Conservation (phyloP, 2,888 invertebrate species). For the Yponomeuta cagnagella region DNA sequence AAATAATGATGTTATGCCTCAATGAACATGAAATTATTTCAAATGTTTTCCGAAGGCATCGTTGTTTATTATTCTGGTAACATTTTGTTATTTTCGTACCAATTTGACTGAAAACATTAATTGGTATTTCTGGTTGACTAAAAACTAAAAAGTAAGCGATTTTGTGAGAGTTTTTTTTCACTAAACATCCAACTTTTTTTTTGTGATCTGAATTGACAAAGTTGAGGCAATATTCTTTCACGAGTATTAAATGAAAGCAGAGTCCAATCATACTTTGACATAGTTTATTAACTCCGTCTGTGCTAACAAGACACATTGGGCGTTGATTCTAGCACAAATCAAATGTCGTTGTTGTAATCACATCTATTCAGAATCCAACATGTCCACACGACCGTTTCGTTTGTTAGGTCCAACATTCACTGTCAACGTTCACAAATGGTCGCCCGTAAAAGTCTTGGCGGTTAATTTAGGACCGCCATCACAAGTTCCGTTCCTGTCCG, state of each 20-base stretch:
- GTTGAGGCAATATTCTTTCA: neutral
- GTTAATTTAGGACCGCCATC: conserved; percentile 57
- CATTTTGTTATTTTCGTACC: neutral
- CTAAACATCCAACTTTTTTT: neutral
- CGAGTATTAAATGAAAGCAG: neutral
- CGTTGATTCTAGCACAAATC: conserved; percentile 16
- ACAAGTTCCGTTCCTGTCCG: conserved; percentile 44
- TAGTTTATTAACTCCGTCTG: neutral
- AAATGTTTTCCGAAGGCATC: conserved; percentile 37
- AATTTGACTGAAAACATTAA: neutral
- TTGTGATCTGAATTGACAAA: neutral
- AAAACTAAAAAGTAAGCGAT: neutral
- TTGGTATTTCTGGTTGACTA: neutral
- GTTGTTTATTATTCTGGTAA: conserved; percentile 35
- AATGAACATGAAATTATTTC: conserved; percentile 41
- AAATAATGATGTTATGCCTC: conserved; percentile 31
- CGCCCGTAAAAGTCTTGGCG: conserved; percentile 51
- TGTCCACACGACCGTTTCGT: conserved; percentile 32
- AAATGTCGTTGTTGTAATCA: conserved; percentile 38
- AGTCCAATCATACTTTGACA: conserved; percentile 18
- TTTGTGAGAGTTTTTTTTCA: neutral
- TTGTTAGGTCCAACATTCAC: conserved; percentile 41
- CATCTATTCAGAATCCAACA: conserved; percentile 39
- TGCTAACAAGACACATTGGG: conserved; percentile 10
- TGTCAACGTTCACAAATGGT: conserved; percentile 55